Conservation (phyloP, 2,797 vertebrate genomes). For the Eidolon dupreanum region DNA sequence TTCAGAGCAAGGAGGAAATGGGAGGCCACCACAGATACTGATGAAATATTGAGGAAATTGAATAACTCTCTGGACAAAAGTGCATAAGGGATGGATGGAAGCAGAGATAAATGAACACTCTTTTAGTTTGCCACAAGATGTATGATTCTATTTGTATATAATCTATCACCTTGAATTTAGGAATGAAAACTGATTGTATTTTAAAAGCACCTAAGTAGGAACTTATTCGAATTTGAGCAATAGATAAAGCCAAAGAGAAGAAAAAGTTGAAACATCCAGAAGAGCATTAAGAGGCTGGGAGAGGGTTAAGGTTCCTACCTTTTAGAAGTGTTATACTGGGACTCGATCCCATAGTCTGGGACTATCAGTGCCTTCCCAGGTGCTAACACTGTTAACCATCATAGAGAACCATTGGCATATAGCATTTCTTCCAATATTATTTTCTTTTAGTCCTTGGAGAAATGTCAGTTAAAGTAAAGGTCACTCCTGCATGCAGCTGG, state of each 20-base stretch:
- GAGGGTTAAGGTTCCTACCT: not conserved
- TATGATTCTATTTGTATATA: not conserved
- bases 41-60: conserved; percentile 32
- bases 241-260: not conserved
- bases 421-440: not conserved
- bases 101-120: not conserved
- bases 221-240: not conserved
- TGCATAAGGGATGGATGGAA: not conserved
- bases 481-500: not conserved
- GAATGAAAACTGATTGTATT: conserved; percentile 32
- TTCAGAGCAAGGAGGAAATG: conserved; percentile 29
- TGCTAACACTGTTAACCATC: not conserved
- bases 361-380: not conserved
- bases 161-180: not conserved
- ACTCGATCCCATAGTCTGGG: not conserved
- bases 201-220: conserved; percentile 18
- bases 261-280: not conserved
- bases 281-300: not conserved
- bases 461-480: not conserved
- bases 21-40: not conserved
- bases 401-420: not conserved
- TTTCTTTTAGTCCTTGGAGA: not conserved
- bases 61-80: not conserved
- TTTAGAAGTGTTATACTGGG: not conserved
- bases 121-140: not conserved